These are phyloP conservation scores for Cyprinodon tularosa DNA, from an alignment of 2,113 vertebrate genomes.

Conservation along the genomic window DNA sequence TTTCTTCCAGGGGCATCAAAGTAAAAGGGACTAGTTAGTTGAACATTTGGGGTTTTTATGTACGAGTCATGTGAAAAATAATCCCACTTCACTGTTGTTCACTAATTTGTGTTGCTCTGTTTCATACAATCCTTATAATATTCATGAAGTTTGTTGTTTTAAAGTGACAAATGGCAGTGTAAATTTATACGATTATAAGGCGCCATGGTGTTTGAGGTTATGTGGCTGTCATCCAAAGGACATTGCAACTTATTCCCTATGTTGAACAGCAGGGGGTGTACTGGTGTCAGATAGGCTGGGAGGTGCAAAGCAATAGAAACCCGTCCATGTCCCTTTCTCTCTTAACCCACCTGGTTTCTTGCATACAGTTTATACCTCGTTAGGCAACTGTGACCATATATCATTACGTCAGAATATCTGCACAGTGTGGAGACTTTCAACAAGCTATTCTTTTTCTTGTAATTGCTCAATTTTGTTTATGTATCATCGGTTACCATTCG, in stretches of 20 bases:
- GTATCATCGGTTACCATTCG: slow-evolving; percentile 29
- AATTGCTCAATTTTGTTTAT: neutral
- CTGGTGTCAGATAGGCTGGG: slow-evolving; percentile 57
- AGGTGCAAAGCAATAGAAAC: slow-evolving; percentile 78
- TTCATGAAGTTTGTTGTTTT: neutral
- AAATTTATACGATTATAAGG: neutral
- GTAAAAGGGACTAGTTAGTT: neutral
- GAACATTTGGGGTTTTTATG: too few relatives aligned
- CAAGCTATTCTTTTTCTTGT: neutral
- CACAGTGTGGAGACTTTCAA: slow-evolving; percentile 42
- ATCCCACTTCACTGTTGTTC: too few relatives aligned
- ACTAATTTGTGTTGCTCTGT: neutral
- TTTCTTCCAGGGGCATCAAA: neutral
- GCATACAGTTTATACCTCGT: slow-evolving; percentile 71
- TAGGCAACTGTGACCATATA: slow-evolving; percentile 75
- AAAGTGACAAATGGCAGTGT: neutral
- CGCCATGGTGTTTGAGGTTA: slow-evolving; percentile 29
- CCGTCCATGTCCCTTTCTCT: slow-evolving; percentile 39
- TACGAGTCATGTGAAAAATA: too few relatives aligned
- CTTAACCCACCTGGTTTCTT: slow-evolving; percentile 63
- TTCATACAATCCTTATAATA: neutral
- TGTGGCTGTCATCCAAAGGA: slow-evolving; percentile 49
- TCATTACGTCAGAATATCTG: slow-evolving; percentile 69
- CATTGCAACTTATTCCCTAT: slow-evolving; percentile 27
- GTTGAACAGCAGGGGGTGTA: slow-evolving; percentile 39